Evolutionary conservation across 2,113 vertebrate species (phyloP), one percentile per base, ranked within the genome.

Genomic region (Alaudala cheleensis): DNA sequence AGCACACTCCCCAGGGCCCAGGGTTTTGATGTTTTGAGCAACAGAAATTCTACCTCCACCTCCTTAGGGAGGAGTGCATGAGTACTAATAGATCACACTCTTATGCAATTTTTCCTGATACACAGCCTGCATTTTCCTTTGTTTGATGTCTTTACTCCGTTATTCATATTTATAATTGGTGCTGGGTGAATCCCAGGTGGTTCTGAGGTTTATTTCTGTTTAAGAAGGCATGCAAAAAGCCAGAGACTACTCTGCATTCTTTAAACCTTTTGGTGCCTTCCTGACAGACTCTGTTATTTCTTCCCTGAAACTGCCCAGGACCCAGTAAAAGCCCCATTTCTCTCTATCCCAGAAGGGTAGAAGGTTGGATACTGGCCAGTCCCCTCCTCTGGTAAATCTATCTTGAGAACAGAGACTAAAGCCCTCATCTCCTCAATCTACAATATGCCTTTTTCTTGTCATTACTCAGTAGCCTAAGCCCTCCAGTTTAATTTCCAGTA

Each of bases 111-210:
- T 97, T 96, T 93, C 92, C 93, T 96, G 85, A 96, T 96, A 86
- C 71, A n/a, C 33, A 88, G 94, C 85, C 90, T 93, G 81, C 85
- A 90, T 90, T 97, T 97, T 96, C 85, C 76, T 97, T 94, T 95
- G 87, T 96, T 94, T 77, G 56, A 90, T 88, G 79, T 73, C 71
- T 90, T 90, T 70, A 90, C 79, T 85, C 73, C 0, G 0, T 86
- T 95, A 92, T 70, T 95, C 71, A 71, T 87, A 72, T 91, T 93
- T 92, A 94, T 93, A 93, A 86, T 23, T 54, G 23, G 58, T 90
- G 29, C 67, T 96, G 90, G 78, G 92, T 88, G 79, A 94, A 94
- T 91, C 94, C 85, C 91, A 86, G 87, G 92, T 87, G 81, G 60
- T 90, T 94, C 81, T 86, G 88, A 95, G 62, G 87, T 88, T 95